These are phyloP conservation scores for Epirrita christyi DNA, from an alignment of 2,888 invertebrate species.

Conservation along the genomic window DNA sequence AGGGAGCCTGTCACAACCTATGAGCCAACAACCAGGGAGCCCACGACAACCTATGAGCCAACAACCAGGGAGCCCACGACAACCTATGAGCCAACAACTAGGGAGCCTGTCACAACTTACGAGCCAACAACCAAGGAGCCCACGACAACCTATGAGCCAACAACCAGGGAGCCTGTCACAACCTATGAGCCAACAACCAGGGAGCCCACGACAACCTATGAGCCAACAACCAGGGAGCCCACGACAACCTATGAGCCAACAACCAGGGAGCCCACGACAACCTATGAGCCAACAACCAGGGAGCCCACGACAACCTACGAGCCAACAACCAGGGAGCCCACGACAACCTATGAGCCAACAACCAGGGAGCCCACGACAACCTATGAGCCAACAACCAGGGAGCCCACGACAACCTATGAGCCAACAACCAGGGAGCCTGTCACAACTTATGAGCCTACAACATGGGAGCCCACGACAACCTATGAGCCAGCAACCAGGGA, in stretches of 20 bases:
- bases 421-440: not conserved
- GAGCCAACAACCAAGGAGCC: not conserved
- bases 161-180: not conserved
- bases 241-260: not conserved
- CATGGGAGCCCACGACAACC: not conserved
- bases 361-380: not conserved
- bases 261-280: not conserved
- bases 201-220: not conserved
- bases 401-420: not conserved
- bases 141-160: not conserved
- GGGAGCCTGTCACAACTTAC: not conserved
- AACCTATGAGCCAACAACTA: not conserved
- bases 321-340: not conserved
- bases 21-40: not conserved
- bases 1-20: not conserved
- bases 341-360: too few relatives aligned
- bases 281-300: not conserved
- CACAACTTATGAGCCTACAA: not conserved
- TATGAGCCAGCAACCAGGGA: not conserved
- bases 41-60: not conserved
- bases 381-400: not conserved
- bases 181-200: not conserved
- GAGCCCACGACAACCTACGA: not conserved
- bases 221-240: not conserved
- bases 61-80: not conserved